Evolutionary conservation across 1,140 invertebrate genomes (phyloP).

Genomic region (Colletes latitarsis): DNA sequence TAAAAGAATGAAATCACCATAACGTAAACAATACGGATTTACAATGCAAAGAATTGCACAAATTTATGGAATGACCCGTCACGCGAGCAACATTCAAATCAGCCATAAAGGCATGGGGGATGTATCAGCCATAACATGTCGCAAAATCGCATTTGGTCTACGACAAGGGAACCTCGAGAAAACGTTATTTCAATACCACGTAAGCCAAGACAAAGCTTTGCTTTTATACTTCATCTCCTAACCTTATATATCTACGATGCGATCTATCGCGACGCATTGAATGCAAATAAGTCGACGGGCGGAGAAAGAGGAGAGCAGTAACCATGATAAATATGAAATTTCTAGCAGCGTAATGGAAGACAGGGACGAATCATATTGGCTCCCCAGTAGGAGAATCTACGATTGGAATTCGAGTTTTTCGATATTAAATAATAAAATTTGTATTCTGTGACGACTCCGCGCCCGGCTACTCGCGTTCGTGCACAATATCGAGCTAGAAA

Average conservation of each 20-base stretch:
- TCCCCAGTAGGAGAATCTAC: slow-evolving; percentile 33
- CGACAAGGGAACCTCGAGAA: background rate
- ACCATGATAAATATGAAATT: slow-evolving; percentile 73
- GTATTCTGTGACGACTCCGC: slow-evolving; percentile 52
- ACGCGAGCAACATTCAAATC: background rate
- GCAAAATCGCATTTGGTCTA: slow-evolving; percentile 37
- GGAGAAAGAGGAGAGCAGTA: slow-evolving; percentile 66
- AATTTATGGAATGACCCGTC: too few species aligned
- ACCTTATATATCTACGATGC: slow-evolving; percentile 48
- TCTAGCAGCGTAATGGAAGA: slow-evolving; percentile 47
- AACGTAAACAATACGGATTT: too few species aligned
- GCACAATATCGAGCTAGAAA: background rate
- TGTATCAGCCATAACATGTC: background rate
- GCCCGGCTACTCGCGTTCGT: slow-evolving; percentile 7
- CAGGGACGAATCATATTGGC: slow-evolving; percentile 53
- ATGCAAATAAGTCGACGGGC: slow-evolving; percentile 66
- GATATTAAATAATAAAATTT: slow-evolving; percentile 65
- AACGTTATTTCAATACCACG: slow-evolving; percentile 52
- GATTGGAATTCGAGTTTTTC: slow-evolving; percentile 43
- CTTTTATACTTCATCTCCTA: slow-evolving; percentile 58
- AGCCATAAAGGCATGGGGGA: background rate
- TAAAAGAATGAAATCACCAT: too few species aligned
- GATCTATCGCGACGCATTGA: slow-evolving; percentile 67
- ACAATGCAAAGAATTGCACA: too few species aligned
- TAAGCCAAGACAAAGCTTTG: slow-evolving; percentile 50